phyloP scores from a whole-genome alignment of 2,888 invertebrate genomes.

The Phyto melanocephala region DNA sequence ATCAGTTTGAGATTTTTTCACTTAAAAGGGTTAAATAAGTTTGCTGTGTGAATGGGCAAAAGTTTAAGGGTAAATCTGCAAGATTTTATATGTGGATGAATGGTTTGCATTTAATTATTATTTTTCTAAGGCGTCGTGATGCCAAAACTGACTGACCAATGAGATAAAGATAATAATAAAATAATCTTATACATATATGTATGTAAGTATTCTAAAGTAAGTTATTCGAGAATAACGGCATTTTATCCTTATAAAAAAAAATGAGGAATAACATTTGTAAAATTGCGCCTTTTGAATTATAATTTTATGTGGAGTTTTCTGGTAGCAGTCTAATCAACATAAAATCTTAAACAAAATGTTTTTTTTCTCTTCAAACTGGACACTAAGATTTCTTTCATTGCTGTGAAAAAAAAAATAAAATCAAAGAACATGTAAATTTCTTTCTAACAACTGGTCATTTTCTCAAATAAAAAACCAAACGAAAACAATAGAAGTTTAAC shows the following conservation, averaged over 20 bases:
- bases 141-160: constrained; percentile 3
- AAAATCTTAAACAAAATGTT: not conserved
- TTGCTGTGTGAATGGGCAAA: too few relatives aligned
- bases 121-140: constrained; percentile 22
- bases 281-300: not conserved
- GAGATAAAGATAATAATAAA: not conserved
- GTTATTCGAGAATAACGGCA: too few relatives aligned
- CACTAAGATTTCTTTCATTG: not conserved
- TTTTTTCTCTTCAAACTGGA: constrained; percentile 13
- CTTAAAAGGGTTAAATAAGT: too few relatives aligned
- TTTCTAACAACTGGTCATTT: constrained; percentile 42
- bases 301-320: not conserved
- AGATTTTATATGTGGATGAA: not conserved
- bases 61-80: constrained; percentile 37
- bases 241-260: too few relatives aligned
- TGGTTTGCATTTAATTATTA: constrained; percentile 19
- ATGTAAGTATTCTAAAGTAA: too few relatives aligned
- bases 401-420: too few relatives aligned
- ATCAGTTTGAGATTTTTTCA: too few relatives aligned
- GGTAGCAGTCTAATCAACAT: not conserved
- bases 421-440: constrained; percentile 11
- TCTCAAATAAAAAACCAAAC: constrained; percentile 11
- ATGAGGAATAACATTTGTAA: not conserved
- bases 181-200: not conserved
- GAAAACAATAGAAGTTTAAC: constrained; percentile 43